Evolutionary conservation across 2,113 vertebrate species (phyloP).

Genomic region (Eretmochelys imbricata): DNA sequence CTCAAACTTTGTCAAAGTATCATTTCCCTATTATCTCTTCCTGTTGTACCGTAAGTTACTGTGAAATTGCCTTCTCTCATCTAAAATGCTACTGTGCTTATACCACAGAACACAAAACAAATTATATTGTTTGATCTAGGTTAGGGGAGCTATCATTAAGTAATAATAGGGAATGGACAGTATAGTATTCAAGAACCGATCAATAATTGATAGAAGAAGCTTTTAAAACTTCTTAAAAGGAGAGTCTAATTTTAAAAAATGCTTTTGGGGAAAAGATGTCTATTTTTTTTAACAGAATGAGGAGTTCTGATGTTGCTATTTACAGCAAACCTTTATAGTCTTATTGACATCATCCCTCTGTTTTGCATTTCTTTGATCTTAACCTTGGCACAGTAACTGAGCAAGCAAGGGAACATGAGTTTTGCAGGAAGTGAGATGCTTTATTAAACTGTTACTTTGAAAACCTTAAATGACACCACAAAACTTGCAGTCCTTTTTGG

Average conservation of each 20-base stretch:
- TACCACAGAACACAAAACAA: background rate
- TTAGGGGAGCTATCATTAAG: background rate
- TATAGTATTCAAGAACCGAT: background rate
- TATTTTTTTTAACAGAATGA: background rate
- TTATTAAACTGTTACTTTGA: constrained; percentile 33
- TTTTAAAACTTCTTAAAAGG: background rate
- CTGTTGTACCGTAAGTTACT: background rate
- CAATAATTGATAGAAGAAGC: background rate
- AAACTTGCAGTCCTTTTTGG: background rate
- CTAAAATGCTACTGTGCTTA: background rate
- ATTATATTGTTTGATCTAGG: background rate
- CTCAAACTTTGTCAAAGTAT: background rate
- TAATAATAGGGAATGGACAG: background rate
- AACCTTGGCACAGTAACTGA: background rate
- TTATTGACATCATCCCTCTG: background rate
- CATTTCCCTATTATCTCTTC: background rate
- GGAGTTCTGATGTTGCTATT: constrained; percentile 15
- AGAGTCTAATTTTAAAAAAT: background rate
- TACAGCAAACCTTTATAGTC: background rate
- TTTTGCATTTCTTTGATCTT: constrained; percentile 24
- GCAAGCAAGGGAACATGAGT: background rate
- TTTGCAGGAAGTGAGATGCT: constrained; percentile 38
- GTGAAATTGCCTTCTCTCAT: fast-evolving
- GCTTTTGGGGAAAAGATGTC: background rate
- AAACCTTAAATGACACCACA: constrained; percentile 12